Evolutionary conservation across 2,888 invertebrate species (phyloP), one percentile per base, ranked within the genome.

Genomic region (Elgonia sp.): DNA sequence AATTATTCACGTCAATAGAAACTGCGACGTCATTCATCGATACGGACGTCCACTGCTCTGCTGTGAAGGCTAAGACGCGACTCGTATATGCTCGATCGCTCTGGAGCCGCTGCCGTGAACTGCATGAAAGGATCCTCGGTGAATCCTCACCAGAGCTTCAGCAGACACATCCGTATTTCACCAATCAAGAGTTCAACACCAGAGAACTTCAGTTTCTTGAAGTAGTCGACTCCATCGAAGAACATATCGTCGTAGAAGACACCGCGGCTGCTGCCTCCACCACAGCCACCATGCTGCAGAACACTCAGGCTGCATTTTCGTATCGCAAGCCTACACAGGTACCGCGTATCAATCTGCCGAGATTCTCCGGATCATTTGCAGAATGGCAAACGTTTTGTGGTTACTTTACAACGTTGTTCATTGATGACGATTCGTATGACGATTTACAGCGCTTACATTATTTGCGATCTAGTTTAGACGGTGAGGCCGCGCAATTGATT

Each of bases 401-500:
- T 55, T 55, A 55, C 18, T 55, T 55, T n/a, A 55, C 55, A 9
- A 55, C 55, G 18, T n/a, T 55, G 16, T 55, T 55, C 16, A 16
- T 55, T 55, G 18, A 55, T 55, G 55, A 55, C 16, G 55, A 55
- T 0, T 55, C 55, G 14, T 55, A 55, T 55, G 55, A 55, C n/a
- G 55, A 55, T 55, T 18, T 55, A 55, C 55, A 55, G 18, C 55
- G 55, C 0, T n/a, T n/a, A 4, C 55, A 55, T 55, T 55, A 55
- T n/a, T 55, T 55, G n/a, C 55, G 55, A 55, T 55, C 55, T 1
- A n/a, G 55, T n/a, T n/a, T 55, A n/a, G 55, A 55, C 14, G 55
- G 55, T 16, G 55, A 55, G 55, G 55, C 55, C 55, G 55, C 55
- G 7, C 55, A 55, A 55, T 18, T 55, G 5, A 29, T 29, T 29